Base-by-base conservation (phyloP, 2,888 invertebrate genomes). In the Caenorhabditis auriculariae region DNA sequence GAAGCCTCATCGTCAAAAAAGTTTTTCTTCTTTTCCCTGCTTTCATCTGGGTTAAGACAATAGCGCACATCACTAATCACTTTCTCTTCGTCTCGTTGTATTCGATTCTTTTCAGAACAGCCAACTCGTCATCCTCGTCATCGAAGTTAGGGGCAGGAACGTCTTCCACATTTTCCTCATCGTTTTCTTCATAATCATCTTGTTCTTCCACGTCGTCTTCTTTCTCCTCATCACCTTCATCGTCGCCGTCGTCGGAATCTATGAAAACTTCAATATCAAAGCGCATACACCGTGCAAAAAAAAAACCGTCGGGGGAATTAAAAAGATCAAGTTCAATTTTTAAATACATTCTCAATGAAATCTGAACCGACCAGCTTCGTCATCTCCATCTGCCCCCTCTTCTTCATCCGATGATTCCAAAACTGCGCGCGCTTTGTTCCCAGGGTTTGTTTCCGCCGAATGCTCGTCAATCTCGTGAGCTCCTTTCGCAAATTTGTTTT, bases 1-100 rank as follows among this genome's bases (percentile, higher is more conserved):
- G 72, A 73, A 9, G 79, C 79, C 57, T 79, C 78, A 29, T 79
- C 79, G 43, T 79, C 78, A 37, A 77, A 62, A 24, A 72, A 67
- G 5, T 69, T 68, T 28, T 52, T 56, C 51, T 62, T 67, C 29
- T 60, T 62, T 21, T 53, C 27, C 43, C 60, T 60, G 37, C n/a
- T n/a, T n/a, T n/a, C n/a, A n/a, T n/a, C n/a, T n/a, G n/a, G n/a
- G n/a, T n/a, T n/a, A n/a, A n/a, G n/a, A n/a, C n/a, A n/a, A n/a
- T n/a, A n/a, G n/a, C n/a, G n/a, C n/a, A n/a, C n/a, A n/a, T n/a
- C 19, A n/a, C 37, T 19, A 4, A 57, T 32, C 41, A 65, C 50
- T 65, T 62, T 27, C 62, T 55, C 21, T 62, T 58, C 45, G 54
- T 60, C 29, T 61, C 61, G 7, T 58, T 41, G 24, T 63, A 46